These are phyloP conservation scores for Mesopsocus fuscifrons DNA, from an alignment of 2,888 invertebrate genomes.

Conservation along the genomic window DNA sequence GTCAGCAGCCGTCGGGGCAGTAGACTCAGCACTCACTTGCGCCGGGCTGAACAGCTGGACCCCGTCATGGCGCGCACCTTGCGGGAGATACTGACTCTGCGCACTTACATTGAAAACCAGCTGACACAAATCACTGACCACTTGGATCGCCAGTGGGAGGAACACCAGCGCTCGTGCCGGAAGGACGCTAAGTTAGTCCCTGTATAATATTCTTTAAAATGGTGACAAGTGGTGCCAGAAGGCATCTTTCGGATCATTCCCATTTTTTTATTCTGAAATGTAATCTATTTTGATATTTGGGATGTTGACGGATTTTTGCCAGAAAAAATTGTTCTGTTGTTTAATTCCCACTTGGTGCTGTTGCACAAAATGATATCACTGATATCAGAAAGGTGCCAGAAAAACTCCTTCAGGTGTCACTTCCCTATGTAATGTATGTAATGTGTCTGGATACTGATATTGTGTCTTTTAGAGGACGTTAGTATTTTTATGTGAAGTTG, in stretches of 20 bases:
- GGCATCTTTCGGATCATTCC: no score
- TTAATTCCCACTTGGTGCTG: no score
- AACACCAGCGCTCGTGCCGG: constrained; percentile 33
- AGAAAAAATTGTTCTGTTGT: constrained; percentile 5
- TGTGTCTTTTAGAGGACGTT: no score
- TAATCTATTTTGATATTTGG: constrained; percentile 8
- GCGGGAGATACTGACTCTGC: constrained; percentile 43
- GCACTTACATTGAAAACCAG: constrained; percentile 56
- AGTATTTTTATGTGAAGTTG: no score
- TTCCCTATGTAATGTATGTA: no score
- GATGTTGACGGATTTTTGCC: constrained; percentile 7
- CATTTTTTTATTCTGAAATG: constrained; percentile 8
- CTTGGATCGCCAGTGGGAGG: constrained; percentile 60
- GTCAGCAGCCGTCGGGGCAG: constrained; percentile 18
- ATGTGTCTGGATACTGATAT: no score
- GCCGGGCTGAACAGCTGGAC: constrained; percentile 32
- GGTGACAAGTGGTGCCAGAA: no score
- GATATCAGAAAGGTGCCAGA: no score
- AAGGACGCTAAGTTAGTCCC: constrained; percentile 22
- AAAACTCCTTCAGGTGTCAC: no score
- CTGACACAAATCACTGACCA: constrained; percentile 48
- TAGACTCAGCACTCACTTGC: constrained; percentile 21
- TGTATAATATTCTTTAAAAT: no score
- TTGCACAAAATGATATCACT: no score
- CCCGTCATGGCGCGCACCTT: constrained; percentile 47